These are phyloP conservation scores for Hipposideros armiger DNA, from an alignment of 2,113 vertebrate genomes.

Conservation along the genomic window DNA sequence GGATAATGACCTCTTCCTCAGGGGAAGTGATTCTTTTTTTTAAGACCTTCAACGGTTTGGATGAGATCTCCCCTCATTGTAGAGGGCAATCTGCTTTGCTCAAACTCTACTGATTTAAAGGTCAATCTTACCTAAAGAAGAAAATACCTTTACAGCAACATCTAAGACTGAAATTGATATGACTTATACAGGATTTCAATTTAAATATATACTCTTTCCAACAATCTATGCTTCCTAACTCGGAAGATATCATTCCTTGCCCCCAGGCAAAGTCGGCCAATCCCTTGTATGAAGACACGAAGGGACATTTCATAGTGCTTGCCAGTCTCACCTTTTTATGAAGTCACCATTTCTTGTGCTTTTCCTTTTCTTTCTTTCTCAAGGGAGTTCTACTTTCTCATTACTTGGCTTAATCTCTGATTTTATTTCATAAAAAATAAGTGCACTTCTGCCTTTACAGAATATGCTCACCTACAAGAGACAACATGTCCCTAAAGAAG, in stretches of 20 bases:
- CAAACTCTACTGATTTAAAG: neutral
- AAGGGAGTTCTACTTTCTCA: neutral
- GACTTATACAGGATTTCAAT: neutral
- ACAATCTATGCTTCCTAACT: neutral
- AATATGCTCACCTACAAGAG: neutral
- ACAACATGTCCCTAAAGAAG: neutral
- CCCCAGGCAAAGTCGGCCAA: neutral
- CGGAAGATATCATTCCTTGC: neutral
- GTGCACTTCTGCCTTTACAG: neutral
- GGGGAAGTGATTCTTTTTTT: neutral
- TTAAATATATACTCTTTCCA: neutral
- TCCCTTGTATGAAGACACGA: neutral
- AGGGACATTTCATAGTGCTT: neutral
- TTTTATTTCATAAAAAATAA: constrained; percentile 58
- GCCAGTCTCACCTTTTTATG: neutral
- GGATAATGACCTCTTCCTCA: neutral
- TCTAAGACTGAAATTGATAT: neutral
- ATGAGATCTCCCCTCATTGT: neutral
- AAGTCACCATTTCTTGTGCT: neutral
- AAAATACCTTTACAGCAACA: neutral
- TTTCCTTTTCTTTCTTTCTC: neutral
- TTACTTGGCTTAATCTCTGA: neutral
- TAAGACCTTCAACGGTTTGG: neutral
- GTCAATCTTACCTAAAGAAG: neutral
- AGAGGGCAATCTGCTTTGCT: constrained; percentile 14